A percentile compares a stretch with the other conserved stretches of the same genome.
Evolutionary conservation across 2,797 vertebrate species (phyloP).

Genomic region (Lacerta bilineata): DNA sequence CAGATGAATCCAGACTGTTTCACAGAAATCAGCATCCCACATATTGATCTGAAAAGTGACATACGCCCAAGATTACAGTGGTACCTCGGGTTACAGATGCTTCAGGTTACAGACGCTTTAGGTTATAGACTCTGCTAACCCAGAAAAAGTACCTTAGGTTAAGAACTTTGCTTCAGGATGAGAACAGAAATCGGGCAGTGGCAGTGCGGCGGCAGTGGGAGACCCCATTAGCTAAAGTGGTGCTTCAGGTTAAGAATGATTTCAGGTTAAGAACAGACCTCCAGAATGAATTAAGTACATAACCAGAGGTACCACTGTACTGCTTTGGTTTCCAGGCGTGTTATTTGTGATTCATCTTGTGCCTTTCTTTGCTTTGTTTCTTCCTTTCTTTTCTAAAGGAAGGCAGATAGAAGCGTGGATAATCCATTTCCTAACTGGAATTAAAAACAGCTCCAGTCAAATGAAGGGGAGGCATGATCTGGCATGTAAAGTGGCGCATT

Average conservation of each 20-base stretch:
- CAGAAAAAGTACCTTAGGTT: too few relatives aligned
- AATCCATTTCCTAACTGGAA: conserved; percentile 77
- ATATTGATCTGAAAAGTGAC: conserved; percentile 28
- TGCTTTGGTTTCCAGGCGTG: conserved; percentile 28
- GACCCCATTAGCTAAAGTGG: too few relatives aligned
- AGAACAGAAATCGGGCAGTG: too few relatives aligned
- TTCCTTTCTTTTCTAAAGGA: conserved; percentile 57
- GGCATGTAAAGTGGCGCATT: conserved; percentile 65
- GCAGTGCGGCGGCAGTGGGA: too few relatives aligned
- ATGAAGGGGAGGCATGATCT: conserved; percentile 64
- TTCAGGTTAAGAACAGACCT: too few relatives aligned
- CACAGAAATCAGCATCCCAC: conserved; percentile 39
- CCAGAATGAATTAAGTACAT: too few relatives aligned
- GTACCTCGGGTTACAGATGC: too few relatives aligned
- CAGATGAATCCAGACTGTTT: conserved; percentile 25
- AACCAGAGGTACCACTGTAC: background rate
- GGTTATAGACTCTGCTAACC: too few relatives aligned
- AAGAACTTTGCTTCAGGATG: too few relatives aligned
- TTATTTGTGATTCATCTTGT: conserved; percentile 62
- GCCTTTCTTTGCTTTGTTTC: conserved; percentile 49
- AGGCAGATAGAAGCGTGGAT: conserved; percentile 76
- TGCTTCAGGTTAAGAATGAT: too few relatives aligned
- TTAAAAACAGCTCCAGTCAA: conserved; percentile 69
- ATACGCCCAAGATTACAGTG: conserved; percentile 21
- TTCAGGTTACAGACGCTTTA: too few relatives aligned